phyloP scores from a whole-genome alignment of 92 coral and sea anemone genomes.

The Palythoa heliodiscus region DNA sequence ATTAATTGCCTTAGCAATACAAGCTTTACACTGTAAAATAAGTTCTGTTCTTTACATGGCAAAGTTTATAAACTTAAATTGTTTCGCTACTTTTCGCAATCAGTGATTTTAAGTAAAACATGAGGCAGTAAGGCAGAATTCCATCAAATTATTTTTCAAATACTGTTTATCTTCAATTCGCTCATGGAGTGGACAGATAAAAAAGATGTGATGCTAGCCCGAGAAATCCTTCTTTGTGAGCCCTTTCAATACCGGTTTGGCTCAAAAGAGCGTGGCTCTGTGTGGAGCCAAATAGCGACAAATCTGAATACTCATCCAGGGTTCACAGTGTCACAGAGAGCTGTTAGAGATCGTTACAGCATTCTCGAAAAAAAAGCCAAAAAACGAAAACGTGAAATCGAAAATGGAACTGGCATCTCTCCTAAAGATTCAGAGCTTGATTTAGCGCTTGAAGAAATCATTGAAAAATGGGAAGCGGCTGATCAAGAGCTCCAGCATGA shows the following conservation, averaged over 20 bases:
- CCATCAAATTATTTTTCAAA: constrained; percentile 45
- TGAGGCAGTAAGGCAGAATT: constrained; percentile 46
- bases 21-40: constrained; percentile 5
- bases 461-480: constrained; percentile 55
- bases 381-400: constrained; percentile 46
- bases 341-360: constrained; percentile 51
- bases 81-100: constrained; percentile 3
- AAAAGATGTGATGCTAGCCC: constrained; percentile 49
- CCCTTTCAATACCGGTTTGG: constrained; percentile 46
- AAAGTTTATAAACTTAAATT: constrained; percentile 38
- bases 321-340: constrained; percentile 52
- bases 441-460: constrained; percentile 56
- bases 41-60: constrained; percentile 18
- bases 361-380: constrained; percentile 53
- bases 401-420: constrained; percentile 58
- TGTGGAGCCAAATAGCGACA: constrained; percentile 54
- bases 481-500: constrained; percentile 43
- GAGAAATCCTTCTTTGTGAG: constrained; percentile 50
- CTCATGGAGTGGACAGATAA: constrained; percentile 62
- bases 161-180: constrained; percentile 40
- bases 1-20: not conserved
- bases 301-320: constrained; percentile 60
- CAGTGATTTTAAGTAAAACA: too few relatives aligned
- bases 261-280: constrained; percentile 56
- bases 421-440: constrained; percentile 59